Conservation (phyloP, 2,113 vertebrate genomes). For the Pangasianodon gigas region DNA sequence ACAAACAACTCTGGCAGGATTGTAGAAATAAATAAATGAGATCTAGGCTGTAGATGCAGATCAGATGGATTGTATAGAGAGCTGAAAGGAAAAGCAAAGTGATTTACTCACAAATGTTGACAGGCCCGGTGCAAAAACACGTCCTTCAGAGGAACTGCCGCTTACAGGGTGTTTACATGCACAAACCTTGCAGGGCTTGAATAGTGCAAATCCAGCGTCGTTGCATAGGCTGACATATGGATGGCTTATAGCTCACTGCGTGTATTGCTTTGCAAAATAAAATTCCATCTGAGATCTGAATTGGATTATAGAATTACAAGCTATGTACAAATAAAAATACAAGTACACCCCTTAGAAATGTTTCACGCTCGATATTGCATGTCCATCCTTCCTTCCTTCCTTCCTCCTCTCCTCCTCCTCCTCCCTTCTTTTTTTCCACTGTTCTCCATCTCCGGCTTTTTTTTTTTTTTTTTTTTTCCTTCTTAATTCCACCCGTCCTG, state of each 20-base stretch:
- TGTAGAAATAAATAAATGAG: neutral
- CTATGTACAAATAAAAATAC: constrained; percentile 54
- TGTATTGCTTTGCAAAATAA: constrained; percentile 55
- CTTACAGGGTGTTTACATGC: constrained; percentile 27
- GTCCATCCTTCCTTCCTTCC: constrained; percentile 60
- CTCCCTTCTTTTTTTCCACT: constrained; percentile 56
- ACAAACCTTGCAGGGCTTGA: neutral
- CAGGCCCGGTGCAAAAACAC: constrained; percentile 28
- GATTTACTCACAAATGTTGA: constrained; percentile 48
- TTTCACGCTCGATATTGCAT: constrained; percentile 59
- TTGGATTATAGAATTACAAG: constrained; percentile 48
- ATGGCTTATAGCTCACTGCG: constrained; percentile 45
- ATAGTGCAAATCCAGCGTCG: constrained; percentile 44
- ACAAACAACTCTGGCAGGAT: neutral
- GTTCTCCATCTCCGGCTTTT: constrained; percentile 53
- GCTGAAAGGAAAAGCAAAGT: constrained; percentile 27
- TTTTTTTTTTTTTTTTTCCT: neutral
- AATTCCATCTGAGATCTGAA: constrained; percentile 34
- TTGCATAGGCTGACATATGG: constrained; percentile 30
- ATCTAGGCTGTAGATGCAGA: neutral
- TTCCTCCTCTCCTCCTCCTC: constrained; percentile 59
- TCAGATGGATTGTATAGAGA: neutral
- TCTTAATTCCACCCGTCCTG: neutral
- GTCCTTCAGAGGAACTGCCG: constrained; percentile 33
- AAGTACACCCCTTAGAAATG: constrained; percentile 63